Evolutionary conservation across 2,797 vertebrate species (phyloP).

Genomic region (Lycodopsis pacificus): DNA sequence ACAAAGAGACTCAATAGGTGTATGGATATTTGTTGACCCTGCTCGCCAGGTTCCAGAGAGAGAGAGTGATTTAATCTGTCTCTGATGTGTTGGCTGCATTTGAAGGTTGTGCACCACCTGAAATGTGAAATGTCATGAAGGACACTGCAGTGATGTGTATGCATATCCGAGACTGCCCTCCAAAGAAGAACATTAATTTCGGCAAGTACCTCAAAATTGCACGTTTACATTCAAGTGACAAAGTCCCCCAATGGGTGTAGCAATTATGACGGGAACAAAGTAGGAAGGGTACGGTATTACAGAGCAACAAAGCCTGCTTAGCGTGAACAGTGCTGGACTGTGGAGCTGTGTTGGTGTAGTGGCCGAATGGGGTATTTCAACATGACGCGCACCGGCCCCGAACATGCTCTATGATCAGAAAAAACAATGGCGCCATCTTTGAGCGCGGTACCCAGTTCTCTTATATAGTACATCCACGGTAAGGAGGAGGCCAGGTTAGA

Average conservation of each 20-base stretch:
- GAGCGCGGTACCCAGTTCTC: neutral
- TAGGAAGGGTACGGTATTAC: neutral
- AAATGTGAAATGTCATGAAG: constrained; percentile 32
- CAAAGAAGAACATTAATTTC: neutral
- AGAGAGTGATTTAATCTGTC: constrained; percentile 12
- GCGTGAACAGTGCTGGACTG: neutral
- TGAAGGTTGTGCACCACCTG: constrained; percentile 15
- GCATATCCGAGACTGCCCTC: neutral
- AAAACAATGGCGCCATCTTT: no score
- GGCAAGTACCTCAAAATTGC: neutral
- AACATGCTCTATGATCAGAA: neutral
- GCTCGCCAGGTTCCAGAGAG: constrained; percentile 24
- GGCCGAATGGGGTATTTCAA: neutral
- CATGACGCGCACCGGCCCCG: neutral
- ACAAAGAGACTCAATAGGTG: constrained; percentile 34
- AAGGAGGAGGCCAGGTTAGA: neutral
- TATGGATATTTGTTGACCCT: constrained; percentile 55
- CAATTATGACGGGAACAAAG: no score
- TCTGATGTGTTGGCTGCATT: constrained; percentile 26
- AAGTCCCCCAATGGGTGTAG: neutral
- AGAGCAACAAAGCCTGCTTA: neutral
- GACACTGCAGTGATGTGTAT: constrained; percentile 14
- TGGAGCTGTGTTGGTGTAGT: neutral
- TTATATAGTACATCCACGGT: neutral
- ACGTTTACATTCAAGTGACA: neutral